phyloP scores from a whole-genome alignment of 2,113 vertebrate species.

The Larimichthys crocea region DNA sequence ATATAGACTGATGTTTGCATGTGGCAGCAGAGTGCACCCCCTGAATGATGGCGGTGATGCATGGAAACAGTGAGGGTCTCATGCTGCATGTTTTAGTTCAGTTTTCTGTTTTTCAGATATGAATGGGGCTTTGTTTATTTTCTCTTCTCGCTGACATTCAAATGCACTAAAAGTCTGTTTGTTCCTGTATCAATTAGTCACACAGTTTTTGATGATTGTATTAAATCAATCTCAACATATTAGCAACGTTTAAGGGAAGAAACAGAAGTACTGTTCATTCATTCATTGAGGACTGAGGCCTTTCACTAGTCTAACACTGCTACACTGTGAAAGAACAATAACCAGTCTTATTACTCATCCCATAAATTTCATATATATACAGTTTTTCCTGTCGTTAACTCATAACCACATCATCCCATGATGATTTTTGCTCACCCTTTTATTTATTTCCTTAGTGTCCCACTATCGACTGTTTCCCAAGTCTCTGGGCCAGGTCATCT shows the following conservation, averaged over 20 bases:
- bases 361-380: not conserved
- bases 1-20: not conserved
- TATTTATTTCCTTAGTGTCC: conserved; percentile 83
- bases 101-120: not conserved
- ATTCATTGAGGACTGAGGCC: not conserved
- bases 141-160: not conserved
- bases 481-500: conserved; percentile 93
- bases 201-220: not conserved
- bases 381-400: not conserved
- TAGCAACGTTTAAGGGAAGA: not conserved
- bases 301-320: not conserved
- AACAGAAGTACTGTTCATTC: not conserved
- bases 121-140: not conserved
- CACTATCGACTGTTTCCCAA: conserved; percentile 98
- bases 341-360: not conserved
- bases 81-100: not conserved
- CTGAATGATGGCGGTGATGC: not conserved
- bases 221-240: not conserved
- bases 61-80: not conserved
- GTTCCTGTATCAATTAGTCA: not conserved
- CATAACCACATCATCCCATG: not conserved
- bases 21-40: not conserved
- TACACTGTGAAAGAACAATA: not conserved
- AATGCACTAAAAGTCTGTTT: not conserved
- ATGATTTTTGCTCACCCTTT: not conserved